Conservation (phyloP, 2,113 vertebrate species). For the Lophius piscatorius region DNA sequence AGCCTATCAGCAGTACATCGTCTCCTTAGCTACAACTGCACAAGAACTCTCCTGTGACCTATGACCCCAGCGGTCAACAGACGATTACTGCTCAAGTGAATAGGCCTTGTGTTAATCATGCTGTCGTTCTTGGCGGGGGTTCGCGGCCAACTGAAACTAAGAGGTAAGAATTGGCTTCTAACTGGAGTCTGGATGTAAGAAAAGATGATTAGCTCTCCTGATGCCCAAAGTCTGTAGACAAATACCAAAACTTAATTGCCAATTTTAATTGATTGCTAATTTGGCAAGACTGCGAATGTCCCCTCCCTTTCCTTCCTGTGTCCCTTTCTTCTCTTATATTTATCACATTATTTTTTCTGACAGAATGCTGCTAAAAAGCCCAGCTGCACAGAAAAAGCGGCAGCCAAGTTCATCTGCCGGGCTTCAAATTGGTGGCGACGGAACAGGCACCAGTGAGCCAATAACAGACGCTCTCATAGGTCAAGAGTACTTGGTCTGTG, state of each 20-base stretch:
- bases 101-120: conserved; percentile 60
- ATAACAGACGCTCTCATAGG: conserved; percentile 43
- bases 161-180: conserved; percentile 32
- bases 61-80: conserved; percentile 57
- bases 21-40: conserved; percentile 6
- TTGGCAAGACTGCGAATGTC: conserved; percentile 5
- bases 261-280: conserved; percentile 12
- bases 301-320: conserved; percentile 36
- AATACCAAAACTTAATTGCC: conserved; percentile 5
- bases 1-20: conserved; percentile 30
- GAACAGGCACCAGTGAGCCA: conserved; percentile 26
- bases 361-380: not conserved
- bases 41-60: conserved; percentile 54
- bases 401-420: conserved; percentile 61
- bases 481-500: conserved; percentile 53
- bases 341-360: not conserved
- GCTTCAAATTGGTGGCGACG: conserved; percentile 45
- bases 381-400: conserved; percentile 63
- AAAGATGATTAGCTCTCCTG: not conserved
- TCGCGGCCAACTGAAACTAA: conserved; percentile 39
- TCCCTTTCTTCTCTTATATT: conserved; percentile 23
- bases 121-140: conserved; percentile 46
- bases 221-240: not conserved
- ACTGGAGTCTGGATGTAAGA: not conserved
- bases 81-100: conserved; percentile 56